phyloP scores from a whole-genome alignment of 2,113 vertebrate species.

The Ceyx melanurus region DNA sequence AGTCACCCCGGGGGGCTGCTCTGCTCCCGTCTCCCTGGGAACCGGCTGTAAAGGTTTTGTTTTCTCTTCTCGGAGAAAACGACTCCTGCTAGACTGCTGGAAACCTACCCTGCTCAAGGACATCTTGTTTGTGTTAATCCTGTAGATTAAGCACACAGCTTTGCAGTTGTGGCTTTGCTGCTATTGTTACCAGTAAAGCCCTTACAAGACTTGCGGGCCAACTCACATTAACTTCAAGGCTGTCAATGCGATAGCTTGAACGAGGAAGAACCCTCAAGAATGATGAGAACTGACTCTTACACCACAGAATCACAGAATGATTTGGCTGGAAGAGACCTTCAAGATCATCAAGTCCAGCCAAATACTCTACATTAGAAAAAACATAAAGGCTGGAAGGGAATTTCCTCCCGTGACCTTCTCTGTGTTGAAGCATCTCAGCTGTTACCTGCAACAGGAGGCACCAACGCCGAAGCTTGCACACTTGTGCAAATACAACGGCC shows the following conservation, averaged over 20 bases:
- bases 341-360: background rate
- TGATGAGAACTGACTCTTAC: background rate
- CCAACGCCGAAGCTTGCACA: background rate
- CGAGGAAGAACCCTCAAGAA: background rate
- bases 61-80: background rate
- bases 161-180: conserved; percentile 28
- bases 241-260: background rate
- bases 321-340: too few species aligned
- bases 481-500: background rate
- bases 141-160: conserved; percentile 22
- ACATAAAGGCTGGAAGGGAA: background rate
- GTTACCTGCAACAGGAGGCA: background rate
- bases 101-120: conserved; percentile 50
- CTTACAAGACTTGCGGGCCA: background rate
- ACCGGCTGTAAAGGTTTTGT: background rate
- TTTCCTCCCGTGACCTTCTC: background rate
- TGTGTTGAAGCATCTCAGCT: background rate
- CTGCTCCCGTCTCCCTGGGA: background rate
- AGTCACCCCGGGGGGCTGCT: background rate
- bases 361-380: background rate
- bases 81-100: conserved; percentile 25
- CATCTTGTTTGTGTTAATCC: conserved; percentile 62
- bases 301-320: background rate
- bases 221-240: background rate
- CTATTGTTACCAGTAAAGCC: conserved; percentile 37